These are phyloP conservation scores for Lindbergichthys nudifrons DNA, from an alignment of 2,797 vertebrate genomes.

Conservation along the genomic window DNA sequence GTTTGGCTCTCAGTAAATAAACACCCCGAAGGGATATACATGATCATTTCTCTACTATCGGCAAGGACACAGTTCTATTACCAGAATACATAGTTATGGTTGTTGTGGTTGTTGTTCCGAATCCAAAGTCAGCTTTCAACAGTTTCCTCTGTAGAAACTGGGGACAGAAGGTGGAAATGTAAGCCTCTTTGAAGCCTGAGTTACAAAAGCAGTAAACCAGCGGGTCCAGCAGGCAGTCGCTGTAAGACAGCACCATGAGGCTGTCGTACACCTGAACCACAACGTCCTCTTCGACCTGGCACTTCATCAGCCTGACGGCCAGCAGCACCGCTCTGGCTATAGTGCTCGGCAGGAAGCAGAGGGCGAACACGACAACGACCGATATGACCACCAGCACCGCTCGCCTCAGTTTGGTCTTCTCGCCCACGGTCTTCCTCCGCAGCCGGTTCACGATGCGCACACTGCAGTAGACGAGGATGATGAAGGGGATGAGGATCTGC, in stretches of 20 bases:
- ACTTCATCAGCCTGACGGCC: not conserved
- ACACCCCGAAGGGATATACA: not conserved
- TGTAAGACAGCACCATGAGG: slow-evolving; percentile 82
- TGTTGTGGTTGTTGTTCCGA: not conserved
- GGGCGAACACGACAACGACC: slow-evolving; percentile 67
- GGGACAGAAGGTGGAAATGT: slow-evolving; percentile 68
- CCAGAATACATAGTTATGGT: not conserved
- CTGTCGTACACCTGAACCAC: slow-evolving; percentile 78
- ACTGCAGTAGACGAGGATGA: slow-evolving; percentile 79
- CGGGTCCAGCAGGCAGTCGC: slow-evolving; percentile 84
- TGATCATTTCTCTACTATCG: slow-evolving; percentile 29
- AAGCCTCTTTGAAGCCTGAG: slow-evolving; percentile 80
- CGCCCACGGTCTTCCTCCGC: slow-evolving; percentile 66
- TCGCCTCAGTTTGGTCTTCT: slow-evolving; percentile 71
- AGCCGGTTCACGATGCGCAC: slow-evolving; percentile 69
- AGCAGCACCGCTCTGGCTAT: slow-evolving; percentile 68
- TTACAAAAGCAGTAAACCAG: slow-evolving; percentile 86
- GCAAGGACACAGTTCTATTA: not conserved
- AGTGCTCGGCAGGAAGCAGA: slow-evolving; percentile 81
- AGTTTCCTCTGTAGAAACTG: slow-evolving; percentile 35
- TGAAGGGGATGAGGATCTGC: slow-evolving; percentile 80
- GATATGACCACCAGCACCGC: slow-evolving; percentile 65
- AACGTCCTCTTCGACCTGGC: not conserved
- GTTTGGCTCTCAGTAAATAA: not conserved
- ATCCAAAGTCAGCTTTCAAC: not conserved